Conservation (phyloP, 2,113 vertebrate species). For the Agelaius phoeniceus region DNA sequence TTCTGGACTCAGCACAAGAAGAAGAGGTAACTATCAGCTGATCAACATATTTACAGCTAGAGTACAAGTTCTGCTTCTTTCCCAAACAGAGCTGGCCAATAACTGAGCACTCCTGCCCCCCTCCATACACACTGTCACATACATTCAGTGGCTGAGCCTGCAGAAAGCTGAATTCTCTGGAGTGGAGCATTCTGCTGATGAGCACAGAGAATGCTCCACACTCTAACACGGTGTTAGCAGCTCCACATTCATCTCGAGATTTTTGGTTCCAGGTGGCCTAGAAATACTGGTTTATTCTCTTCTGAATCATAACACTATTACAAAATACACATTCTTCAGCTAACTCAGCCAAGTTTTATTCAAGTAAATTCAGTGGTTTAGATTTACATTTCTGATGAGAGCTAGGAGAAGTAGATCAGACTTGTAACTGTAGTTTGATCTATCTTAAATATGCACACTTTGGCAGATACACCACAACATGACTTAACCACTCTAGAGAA, state of each 20-base stretch:
- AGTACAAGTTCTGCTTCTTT: background rate
- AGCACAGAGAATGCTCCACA: background rate
- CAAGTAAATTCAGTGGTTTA: background rate
- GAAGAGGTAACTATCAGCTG: background rate
- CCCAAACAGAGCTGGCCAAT: background rate
- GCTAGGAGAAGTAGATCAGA: background rate
- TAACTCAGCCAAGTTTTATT: background rate
- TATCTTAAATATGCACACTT: background rate
- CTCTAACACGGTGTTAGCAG: background rate
- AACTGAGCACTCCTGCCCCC: background rate
- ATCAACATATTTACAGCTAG: background rate
- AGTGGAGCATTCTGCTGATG: background rate
- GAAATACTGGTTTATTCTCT: constrained; percentile 48
- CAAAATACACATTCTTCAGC: constrained; percentile 21
- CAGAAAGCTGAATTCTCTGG: background rate
- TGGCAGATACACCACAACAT: background rate
- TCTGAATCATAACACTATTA: constrained; percentile 20
- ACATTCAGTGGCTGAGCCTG: background rate
- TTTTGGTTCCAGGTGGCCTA: background rate
- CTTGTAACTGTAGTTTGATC: background rate
- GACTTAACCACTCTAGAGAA: background rate
- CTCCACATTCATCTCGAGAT: background rate
- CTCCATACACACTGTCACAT: accelerated
- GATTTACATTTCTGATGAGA: constrained; percentile 7
- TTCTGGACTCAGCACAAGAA: background rate